Percentiles rank a stretch among this genome's conserved stretches.
Conservation (phyloP, 2,888 invertebrate genomes). For the Steinernema hermaphroditum region DNA sequence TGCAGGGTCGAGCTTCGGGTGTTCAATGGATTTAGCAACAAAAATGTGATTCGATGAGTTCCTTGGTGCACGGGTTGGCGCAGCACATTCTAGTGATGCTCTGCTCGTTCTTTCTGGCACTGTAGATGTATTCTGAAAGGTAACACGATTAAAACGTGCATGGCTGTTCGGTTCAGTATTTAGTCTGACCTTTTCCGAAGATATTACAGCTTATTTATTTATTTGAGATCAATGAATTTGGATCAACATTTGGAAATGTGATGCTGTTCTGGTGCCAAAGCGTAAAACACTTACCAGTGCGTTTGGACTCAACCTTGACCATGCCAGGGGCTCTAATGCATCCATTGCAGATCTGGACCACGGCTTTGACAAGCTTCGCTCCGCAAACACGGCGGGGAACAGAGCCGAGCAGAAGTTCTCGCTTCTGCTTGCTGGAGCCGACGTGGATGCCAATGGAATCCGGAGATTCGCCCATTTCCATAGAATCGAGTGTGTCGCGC, state of each 20-base stretch:
- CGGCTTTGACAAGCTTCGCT: slow-evolving; percentile 7
- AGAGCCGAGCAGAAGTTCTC: not conserved
- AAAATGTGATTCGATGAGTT: slow-evolving; percentile 2
- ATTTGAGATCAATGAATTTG: too few relatives aligned
- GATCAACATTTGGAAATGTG: too few relatives aligned
- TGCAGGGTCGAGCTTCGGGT: not conserved
- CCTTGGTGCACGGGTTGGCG: slow-evolving; percentile 16
- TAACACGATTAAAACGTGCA: too few relatives aligned
- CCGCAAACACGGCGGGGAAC: slow-evolving; percentile 14
- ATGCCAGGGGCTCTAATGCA: slow-evolving; percentile 3
- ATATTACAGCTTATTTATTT: too few relatives aligned
- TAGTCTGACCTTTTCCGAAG: too few relatives aligned
- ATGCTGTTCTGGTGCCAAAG: too few relatives aligned
- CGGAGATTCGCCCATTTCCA: not conserved
- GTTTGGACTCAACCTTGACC: not conserved
- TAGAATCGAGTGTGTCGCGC: not conserved
- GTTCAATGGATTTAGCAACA: not conserved
- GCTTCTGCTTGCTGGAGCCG: not conserved
- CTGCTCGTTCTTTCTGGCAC: not conserved
- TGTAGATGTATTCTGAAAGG: not conserved
- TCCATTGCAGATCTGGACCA: slow-evolving; percentile 4
- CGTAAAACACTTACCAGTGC: not conserved
- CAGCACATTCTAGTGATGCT: slow-evolving; percentile 16
- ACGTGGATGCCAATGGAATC: not conserved
- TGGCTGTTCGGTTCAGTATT: too few relatives aligned